These are phyloP conservation scores for Falco columbarius DNA, from an alignment of 2,797 vertebrate species.

Conservation along the genomic window DNA sequence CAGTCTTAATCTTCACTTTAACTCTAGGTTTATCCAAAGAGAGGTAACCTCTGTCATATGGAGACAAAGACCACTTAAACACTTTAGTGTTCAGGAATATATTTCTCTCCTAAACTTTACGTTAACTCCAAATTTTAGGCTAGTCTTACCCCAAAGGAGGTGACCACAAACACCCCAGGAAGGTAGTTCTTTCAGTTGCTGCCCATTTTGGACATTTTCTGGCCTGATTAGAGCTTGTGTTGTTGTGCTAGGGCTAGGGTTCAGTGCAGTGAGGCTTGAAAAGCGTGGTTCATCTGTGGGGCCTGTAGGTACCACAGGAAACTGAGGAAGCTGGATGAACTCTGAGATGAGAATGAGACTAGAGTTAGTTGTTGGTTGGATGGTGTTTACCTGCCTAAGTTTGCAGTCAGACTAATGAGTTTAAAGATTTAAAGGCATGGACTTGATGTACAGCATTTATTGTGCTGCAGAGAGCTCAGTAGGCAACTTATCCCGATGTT, in stretches of 20 bases:
- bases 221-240: neutral
- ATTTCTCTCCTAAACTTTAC: neutral
- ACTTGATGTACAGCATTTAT: neutral
- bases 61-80: neutral
- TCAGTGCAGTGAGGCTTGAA: neutral
- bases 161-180: neutral
- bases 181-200: neutral
- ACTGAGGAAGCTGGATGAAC: neutral
- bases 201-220: neutral
- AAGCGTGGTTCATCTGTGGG: rapidly evolving
- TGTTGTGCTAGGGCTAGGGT: neutral
- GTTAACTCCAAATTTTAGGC: neutral
- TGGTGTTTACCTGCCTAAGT: neutral
- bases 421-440: neutral
- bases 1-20: neutral
- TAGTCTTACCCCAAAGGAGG: neutral
- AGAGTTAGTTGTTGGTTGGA: neutral
- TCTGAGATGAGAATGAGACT: neutral
- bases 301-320: neutral
- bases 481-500: neutral
- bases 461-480: neutral
- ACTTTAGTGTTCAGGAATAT: neutral
- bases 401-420: neutral
- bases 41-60: neutral
- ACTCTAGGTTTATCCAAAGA: neutral